A percentile compares a stretch with the other conserved stretches of the same genome.
Evolutionary conservation across 2,113 vertebrate genomes (phyloP).

Genomic region (Parotia lawesii): DNA sequence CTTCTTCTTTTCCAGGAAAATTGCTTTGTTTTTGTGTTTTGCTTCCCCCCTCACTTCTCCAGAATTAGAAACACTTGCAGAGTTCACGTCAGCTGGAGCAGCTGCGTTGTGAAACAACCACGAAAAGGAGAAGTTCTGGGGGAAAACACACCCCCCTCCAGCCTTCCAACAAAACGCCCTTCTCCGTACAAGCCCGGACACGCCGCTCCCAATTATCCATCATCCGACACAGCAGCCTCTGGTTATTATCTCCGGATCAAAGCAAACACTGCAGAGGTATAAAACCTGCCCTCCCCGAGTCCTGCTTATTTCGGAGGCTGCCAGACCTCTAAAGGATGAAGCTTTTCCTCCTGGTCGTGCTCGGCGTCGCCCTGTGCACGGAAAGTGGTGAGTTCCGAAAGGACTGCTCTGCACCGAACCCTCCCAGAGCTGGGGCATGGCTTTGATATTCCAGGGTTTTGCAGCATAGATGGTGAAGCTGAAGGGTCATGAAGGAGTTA

Average conservation of each 20-base stretch:
- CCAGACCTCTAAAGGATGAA: slow-evolving; percentile 23
- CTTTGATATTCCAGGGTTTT: background rate
- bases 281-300: background rate
- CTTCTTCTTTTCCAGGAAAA: too few species aligned
- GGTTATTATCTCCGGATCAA: background rate
- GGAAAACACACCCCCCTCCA: background rate
- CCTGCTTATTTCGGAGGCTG: background rate
- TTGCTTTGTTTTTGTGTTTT: background rate
- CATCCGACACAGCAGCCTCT: background rate
- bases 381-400: background rate
- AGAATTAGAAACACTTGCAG: slow-evolving; percentile 18
- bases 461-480: background rate
- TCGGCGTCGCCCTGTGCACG: background rate
- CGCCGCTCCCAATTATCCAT: background rate
- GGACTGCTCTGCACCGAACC: background rate
- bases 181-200: background rate
- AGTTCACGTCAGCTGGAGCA: background rate
- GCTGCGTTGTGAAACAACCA: background rate
- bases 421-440: background rate
- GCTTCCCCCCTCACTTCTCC: background rate
- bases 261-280: slow-evolving; percentile 18
- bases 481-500: background rate
- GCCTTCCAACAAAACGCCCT: background rate
- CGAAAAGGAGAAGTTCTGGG: background rate
- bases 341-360: background rate